Evolutionary conservation across 2,113 vertebrate species (phyloP).

Genomic region (Glaucidium brasilianum): DNA sequence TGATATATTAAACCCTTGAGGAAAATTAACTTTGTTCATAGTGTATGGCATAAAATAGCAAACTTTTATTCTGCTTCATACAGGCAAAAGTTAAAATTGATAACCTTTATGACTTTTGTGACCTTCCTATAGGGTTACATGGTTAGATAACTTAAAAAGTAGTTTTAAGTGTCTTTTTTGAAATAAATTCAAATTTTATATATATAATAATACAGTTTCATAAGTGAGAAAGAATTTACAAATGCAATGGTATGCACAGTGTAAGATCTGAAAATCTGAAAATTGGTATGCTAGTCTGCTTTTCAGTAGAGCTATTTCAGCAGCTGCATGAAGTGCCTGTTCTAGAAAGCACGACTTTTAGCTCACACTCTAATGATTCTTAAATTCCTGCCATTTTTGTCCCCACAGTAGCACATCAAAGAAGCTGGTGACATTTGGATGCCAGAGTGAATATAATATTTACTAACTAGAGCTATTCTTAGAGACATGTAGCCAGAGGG

Average conservation of each 20-base stretch:
- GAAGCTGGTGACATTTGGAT: not conserved
- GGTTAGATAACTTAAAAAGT: not conserved
- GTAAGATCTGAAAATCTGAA: not conserved
- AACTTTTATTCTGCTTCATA: not conserved
- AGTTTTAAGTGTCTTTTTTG: not conserved
- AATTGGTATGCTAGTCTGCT: constrained; percentile 11
- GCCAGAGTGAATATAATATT: not conserved
- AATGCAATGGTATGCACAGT: not conserved
- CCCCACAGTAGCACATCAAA: constrained; percentile 7
- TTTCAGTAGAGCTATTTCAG: not conserved
- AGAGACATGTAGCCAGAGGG: not conserved
- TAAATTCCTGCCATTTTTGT: constrained; percentile 40
- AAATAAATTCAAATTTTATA: not conserved
- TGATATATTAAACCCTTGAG: not conserved
- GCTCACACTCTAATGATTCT: not conserved
- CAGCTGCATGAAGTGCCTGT: constrained; percentile 6
- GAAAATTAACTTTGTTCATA: not conserved
- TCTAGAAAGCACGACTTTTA: constrained; percentile 9
- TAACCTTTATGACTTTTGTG: not conserved
- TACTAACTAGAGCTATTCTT: constrained; percentile 29
- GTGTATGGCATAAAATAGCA: not conserved
- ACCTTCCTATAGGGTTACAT: not conserved
- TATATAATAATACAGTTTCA: not conserved
- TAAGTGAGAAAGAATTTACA: not conserved
- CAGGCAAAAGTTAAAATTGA: not conserved